Evolutionary conservation across 2,797 vertebrate genomes (phyloP).

Genomic region (Xerus rutilus): DNA sequence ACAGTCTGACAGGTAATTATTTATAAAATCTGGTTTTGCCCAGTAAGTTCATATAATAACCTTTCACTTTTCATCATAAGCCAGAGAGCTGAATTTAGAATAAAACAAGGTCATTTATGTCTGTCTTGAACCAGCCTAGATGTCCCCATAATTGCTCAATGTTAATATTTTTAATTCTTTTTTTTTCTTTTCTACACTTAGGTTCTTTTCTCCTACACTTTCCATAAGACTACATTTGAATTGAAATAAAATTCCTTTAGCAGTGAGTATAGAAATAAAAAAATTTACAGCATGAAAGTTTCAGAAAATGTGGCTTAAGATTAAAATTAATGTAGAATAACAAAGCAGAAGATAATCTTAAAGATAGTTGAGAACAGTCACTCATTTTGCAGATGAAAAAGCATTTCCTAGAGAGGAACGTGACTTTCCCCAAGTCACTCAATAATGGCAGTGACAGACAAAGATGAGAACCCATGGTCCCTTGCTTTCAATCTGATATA

Average conservation of each 20-base stretch:
- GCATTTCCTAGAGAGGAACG: background rate
- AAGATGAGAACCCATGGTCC: background rate
- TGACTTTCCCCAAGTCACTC: background rate
- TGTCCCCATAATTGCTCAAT: constrained; percentile 84
- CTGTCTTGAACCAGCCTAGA: constrained; percentile 77
- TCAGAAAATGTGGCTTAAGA: constrained; percentile 46
- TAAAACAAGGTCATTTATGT: constrained; percentile 88
- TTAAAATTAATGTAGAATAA: constrained; percentile 22
- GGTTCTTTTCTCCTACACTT: constrained; percentile 72
- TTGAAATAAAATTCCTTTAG: constrained; percentile 68
- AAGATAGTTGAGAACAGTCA: background rate
- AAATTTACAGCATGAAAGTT: constrained; percentile 37
- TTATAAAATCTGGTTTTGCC: constrained; percentile 92
- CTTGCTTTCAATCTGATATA: background rate
- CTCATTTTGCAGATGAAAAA: constrained; percentile 21
- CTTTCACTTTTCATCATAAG: constrained; percentile 88
- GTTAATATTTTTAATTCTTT: constrained; percentile 75
- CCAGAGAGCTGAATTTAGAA: constrained; percentile 86
- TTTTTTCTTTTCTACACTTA: constrained; percentile 67
- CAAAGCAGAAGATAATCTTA: background rate
- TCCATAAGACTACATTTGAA: constrained; percentile 70
- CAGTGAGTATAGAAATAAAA: constrained; percentile 4
- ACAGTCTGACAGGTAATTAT: constrained; percentile 92
- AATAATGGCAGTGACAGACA: background rate
- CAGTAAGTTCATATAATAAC: constrained; percentile 90